Evolutionary conservation across 2,888 invertebrate genomes (phyloP), one percentile per base, ranked within the genome.

Genomic region (Cordilura impudica): DNA sequence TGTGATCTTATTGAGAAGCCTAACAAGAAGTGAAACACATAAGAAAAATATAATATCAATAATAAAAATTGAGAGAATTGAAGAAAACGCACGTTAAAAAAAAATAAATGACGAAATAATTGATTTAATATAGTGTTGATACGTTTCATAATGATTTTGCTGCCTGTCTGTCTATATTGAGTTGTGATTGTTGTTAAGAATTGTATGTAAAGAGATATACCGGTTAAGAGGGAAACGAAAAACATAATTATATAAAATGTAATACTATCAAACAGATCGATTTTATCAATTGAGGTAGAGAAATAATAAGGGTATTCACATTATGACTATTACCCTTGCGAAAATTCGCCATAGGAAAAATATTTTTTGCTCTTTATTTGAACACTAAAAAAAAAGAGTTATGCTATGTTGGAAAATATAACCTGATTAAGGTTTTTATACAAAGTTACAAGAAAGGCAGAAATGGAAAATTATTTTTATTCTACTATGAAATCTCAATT

Each of bases 51-150:
- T 23, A 49, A n/a, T n/a, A 21, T 23, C 49, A 49, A 23, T 49
- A 49, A 31, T 39, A 39, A 4, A 12, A 39, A 39, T 39, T n/a
- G 35, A 35, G 12, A 12, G 10, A 39, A 39, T 39, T n/a, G 35
- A 35, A 35, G 4, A 12, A 35, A 35, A 4, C 35, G 10, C 29
- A 53, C 45, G 66, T 73, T 72, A 71, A 76, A 65, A 71, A 76
- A 16, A 58, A 70, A 71, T 76, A 67, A 72, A 72, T 67, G 72
- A 51, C 23, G 67, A 72, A 73, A 74, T 74, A 78, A 74, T 78
- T 74, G 74, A 74, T 70, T 74, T 69, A 60, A 66, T 70, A 31
- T 75, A 66, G 65, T 58, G 60, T 70, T 53, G 31, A 66, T 53
- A 67, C 39, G 58, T 74, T 71, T 66, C 35, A 10, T 61, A 23